Evolutionary conservation across 92 coral and sea anemone species (phyloP).

Genomic region (Palythoa heliodiscus): DNA sequence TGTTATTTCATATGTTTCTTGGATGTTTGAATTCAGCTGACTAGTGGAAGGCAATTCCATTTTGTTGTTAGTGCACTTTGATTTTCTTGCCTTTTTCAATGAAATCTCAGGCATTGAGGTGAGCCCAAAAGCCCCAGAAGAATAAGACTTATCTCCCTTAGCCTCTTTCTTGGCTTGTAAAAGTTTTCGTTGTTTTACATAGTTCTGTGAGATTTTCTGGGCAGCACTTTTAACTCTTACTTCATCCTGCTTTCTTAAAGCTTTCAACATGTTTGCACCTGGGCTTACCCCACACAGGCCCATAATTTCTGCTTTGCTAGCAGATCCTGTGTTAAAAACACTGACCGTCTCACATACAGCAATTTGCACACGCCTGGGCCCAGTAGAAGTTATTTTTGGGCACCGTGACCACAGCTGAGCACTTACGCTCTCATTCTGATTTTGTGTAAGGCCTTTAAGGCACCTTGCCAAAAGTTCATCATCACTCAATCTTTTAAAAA

Average conservation of each 20-base stretch:
- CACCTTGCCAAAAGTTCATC: conserved; percentile 59
- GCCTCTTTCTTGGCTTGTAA: conserved; percentile 36
- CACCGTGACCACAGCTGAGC: conserved; percentile 50
- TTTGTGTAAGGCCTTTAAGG: conserved; percentile 58
- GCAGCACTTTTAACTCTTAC: conserved; percentile 50
- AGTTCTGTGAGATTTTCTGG: conserved; percentile 45
- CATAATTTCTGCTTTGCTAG: conserved; percentile 60
- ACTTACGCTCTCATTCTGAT: conserved; percentile 40
- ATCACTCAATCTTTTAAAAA: conserved; percentile 47
- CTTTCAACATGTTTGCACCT: conserved; percentile 51
- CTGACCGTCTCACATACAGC: conserved; percentile 67
- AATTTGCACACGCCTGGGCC: conserved; percentile 13
- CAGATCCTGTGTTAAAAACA: conserved; percentile 67
- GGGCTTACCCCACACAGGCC: conserved; percentile 32
- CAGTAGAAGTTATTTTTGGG: conserved; percentile 21
- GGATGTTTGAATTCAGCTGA: conserved; percentile 5
- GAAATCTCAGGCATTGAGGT: conserved; percentile 54
- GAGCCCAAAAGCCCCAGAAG: conserved; percentile 51
- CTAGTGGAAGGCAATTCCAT: conserved; percentile 16
- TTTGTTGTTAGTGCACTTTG: conserved; percentile 1
- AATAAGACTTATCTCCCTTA: conserved; percentile 31
- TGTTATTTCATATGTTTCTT: conserved; percentile 9
- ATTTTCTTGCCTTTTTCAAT: conserved; percentile 1
- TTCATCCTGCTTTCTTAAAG: conserved; percentile 52
- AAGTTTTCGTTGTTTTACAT: conserved; percentile 37